Conservation (phyloP, 2,113 vertebrate genomes). For the Crotalus horridus region DNA sequence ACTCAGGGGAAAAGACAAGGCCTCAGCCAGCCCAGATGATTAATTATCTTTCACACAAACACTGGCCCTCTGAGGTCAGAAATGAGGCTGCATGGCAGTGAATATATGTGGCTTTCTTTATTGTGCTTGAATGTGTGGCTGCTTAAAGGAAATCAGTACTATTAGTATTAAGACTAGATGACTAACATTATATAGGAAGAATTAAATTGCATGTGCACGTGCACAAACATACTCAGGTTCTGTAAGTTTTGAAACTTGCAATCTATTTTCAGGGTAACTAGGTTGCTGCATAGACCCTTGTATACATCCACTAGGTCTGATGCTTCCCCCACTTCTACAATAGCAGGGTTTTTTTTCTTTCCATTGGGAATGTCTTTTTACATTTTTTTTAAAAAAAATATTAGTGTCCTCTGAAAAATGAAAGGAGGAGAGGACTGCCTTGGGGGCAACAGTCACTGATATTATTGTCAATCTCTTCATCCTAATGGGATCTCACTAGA, state of each 20-base stretch:
- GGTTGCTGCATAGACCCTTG: neutral
- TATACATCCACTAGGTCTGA: neutral
- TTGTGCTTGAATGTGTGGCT: rapidly evolving
- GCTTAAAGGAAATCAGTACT: neutral
- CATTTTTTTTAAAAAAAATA: neutral
- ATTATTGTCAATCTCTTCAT: neutral
- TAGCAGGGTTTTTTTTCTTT: neutral
- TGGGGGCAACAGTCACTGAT: neutral
- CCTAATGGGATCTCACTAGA: neutral
- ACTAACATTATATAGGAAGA: neutral
- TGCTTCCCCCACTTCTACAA: neutral
- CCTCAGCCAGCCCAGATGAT: neutral
- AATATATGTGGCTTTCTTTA: neutral
- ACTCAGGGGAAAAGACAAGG: neutral
- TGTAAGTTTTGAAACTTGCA: neutral
- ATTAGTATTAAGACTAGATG: neutral
- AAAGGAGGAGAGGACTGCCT: neutral
- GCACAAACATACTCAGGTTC: neutral
- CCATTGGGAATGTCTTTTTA: neutral
- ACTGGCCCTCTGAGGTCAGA: slow-evolving; percentile 1
- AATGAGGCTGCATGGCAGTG: neutral
- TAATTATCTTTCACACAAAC: slow-evolving; percentile 8
- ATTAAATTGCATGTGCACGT: neutral
- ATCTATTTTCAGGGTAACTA: neutral
- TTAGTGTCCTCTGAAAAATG: neutral